Evolutionary conservation across 2,113 vertebrate species (phyloP).

Genomic region (Bujurquina vittata): DNA sequence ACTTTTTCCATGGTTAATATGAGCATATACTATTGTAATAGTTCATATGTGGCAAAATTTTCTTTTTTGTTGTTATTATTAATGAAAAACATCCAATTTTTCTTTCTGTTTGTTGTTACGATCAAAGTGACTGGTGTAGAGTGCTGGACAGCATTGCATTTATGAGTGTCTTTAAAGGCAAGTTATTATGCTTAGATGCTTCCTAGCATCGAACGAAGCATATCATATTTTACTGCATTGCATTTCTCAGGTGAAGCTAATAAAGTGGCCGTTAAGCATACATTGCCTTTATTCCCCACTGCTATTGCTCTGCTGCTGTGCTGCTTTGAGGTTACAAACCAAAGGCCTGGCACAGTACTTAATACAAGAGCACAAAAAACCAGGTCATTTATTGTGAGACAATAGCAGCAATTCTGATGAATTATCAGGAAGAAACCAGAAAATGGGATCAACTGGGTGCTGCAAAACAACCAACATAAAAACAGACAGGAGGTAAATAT

Average conservation of each 20-base stretch:
- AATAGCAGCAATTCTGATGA: conserved; percentile 25
- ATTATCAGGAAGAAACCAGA: conserved; percentile 27
- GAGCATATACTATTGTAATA: neutral
- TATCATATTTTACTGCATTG: neutral
- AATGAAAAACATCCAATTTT: neutral
- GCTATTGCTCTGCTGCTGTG: neutral
- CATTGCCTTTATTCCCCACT: neutral
- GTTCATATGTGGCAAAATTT: neutral
- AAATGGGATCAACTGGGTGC: neutral
- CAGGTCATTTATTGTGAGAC: conserved; percentile 39
- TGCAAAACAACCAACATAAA: conserved; percentile 1
- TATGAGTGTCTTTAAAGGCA: neutral
- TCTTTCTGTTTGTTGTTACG: neutral
- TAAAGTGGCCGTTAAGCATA: neutral
- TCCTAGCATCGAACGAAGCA: neutral
- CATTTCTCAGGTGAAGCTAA: conserved; percentile 7
- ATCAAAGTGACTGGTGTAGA: neutral
- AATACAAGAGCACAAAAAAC: conserved; percentile 30
- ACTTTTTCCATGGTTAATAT: neutral
- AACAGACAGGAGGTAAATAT: conserved; percentile 3
- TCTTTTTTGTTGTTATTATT: neutral
- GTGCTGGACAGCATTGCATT: neutral
- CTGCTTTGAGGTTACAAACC: conserved; percentile 4
- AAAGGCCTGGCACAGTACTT: conserved; percentile 1
- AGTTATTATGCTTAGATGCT: conserved; percentile 4